Base-by-base conservation (phyloP, 1,140 invertebrate species). In the Oedothorax gibbosus region DNA sequence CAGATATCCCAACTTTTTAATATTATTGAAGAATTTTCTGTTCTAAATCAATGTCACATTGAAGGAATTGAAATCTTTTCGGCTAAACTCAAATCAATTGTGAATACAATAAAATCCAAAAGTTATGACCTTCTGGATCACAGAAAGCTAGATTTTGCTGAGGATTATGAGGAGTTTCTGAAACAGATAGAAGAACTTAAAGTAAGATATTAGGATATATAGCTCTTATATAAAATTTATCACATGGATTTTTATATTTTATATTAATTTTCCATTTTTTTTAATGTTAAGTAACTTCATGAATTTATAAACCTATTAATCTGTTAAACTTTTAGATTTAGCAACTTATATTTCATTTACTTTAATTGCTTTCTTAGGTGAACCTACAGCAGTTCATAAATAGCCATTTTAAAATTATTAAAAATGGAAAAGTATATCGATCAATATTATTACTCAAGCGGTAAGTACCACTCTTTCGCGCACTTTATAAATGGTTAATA, bases 41-140 rank as follows among this genome's bases (percentile, higher is more conserved):
- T 93, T 88, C 90, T 98, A 14, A 95, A 96, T 87, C 93, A 95
- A 87, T 93, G 94, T 54, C 93, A 96, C 87, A 94, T 97, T 92
- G 96, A 97, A 91, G 96, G 96, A 20, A 88, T 86, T 69, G 78
- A 82, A 57, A 7, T 56, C 7, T 56, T 57, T 77, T 73, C 72
- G 12, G 18, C 64, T 54, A 82, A 82, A 20, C 73, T 82, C 8
- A 76, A 62, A 51, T 18, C 18, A 7, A 62, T 82, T 62, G 60
- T 78, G 66, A 69, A 68, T 53, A n/a, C 18, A 9, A 71, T 86
- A 20, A 86, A 86, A 9, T 94, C 93, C 6, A 96, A 96, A 90
- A 93, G 94, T 14, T 98, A 98, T 88, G 96, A 99, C 88, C 97
- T 96, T 89, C 90, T 98, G 11, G 96, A 98, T 90, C 96, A 97